Evolutionary conservation across 35 echinoderm and acorn worm species (phyloP), one percentile per base, ranked within the genome.

Genomic region (Apostichopus parvimensis): DNA sequence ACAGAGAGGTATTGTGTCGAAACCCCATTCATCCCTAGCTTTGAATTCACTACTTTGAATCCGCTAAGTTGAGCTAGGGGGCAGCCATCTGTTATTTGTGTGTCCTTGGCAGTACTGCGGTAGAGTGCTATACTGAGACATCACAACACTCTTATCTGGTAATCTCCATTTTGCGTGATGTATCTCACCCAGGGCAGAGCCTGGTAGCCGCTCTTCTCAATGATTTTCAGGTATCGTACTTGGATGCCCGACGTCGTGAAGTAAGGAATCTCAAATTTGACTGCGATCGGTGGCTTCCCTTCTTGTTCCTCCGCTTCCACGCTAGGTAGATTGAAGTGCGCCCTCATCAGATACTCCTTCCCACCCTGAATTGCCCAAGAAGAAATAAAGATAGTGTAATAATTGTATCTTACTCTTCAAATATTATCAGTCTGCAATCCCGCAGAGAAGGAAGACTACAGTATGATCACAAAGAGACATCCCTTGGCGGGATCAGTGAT

Each of bases 81-180:
- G 58, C 58, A 61, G 58, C 58, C 7, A 12, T 61, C 58, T 61
- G 8, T 9, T 61, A 61, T 61, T 61, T 4, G 34, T 45, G 11
- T 68, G 64, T 75, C 6, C 12, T 18, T 75, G 71, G 71, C 71
- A 75, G 71, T 75, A 22, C 71, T 75, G 71, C 71, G 21, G 71
- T 75, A 20, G 71, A 4, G 13, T 20, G 21, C 5, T 75, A 13
- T 8, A 45, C n/a, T 0, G 45, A 56, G 66, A 9, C 8, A 65
- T 92, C 66, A 92, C 88, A 93, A 79, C 14, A 98, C 96, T 60
- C 97, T 96, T 52, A 99, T 88, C 59, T 99, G 97, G 92, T 99
- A 99, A 85, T 99, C 97, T 77, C 97, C 97, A 90, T 99, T 99
- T 79, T 99, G 97, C 93, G 97, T 99, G 87, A 99, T 99, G 95